phyloP scores from a whole-genome alignment of 2,113 vertebrate genomes.

The Dinomys branickii region DNA sequence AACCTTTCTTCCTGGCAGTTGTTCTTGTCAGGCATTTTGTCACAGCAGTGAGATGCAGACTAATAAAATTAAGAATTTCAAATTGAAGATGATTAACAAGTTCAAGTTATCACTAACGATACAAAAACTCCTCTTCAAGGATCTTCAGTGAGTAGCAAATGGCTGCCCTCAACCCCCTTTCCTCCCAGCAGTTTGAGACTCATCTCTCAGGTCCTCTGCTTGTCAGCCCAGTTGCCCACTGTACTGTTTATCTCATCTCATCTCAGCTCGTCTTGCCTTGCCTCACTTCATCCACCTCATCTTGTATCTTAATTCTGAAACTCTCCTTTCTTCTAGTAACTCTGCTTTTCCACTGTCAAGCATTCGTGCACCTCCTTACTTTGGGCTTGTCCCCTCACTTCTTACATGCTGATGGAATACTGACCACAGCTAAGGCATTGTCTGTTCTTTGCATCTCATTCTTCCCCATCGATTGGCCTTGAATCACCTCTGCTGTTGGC shows the following conservation, averaged over 20 bases:
- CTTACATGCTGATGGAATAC: neutral
- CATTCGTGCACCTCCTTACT: neutral
- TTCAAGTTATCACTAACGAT: neutral
- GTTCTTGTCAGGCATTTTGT: neutral
- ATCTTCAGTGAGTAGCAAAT: neutral
- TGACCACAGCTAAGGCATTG: neutral
- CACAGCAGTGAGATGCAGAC: neutral
- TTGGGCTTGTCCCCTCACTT: neutral
- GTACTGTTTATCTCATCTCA: neutral
- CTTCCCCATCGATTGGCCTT: fast-evolving
- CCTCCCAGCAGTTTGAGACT: neutral
- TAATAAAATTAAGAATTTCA: neutral
- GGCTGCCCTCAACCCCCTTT: fast-evolving
- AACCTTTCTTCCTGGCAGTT: neutral
- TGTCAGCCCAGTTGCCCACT: neutral
- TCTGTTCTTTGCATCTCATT: too few relatives aligned
- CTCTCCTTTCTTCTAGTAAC: neutral
- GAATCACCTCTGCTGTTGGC: neutral
- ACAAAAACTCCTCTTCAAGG: neutral
- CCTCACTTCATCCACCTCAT: neutral
- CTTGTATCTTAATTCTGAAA: neutral
- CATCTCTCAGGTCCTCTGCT: fast-evolving
- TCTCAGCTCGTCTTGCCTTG: neutral
- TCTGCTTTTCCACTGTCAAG: neutral
- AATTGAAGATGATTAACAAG: too few relatives aligned